phyloP scores from a whole-genome alignment of 2,113 vertebrate species.

The Sminthopsis crassicaudata region DNA sequence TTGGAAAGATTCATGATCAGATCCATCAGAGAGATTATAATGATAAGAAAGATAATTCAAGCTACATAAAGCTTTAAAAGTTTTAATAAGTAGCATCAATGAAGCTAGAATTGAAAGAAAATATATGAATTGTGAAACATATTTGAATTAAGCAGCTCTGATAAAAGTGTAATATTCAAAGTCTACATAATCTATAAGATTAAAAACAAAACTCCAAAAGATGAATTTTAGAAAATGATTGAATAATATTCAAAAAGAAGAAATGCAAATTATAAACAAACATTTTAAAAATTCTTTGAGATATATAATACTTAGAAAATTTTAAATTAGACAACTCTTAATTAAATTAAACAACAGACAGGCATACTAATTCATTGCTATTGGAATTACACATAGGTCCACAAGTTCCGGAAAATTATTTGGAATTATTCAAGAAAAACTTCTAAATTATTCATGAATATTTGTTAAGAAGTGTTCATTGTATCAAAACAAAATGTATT shows the following conservation, averaged over 20 bases:
- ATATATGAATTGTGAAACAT: too few species aligned
- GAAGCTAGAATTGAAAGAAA: too few species aligned
- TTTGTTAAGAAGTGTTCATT: background rate
- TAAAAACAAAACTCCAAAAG: too few species aligned
- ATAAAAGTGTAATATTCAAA: too few species aligned
- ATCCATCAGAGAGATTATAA: too few species aligned
- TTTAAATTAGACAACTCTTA: background rate
- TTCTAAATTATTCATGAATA: background rate
- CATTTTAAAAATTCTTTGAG: background rate
- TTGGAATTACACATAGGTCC: background rate
- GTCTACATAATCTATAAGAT: too few species aligned
- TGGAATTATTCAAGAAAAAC: background rate
- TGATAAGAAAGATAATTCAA: too few species aligned
- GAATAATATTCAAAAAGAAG: background rate
- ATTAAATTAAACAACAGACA: background rate
- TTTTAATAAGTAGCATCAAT: too few species aligned
- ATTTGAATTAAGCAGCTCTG: too few species aligned
- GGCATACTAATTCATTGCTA: background rate
- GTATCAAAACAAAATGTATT: background rate
- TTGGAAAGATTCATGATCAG: too few species aligned
- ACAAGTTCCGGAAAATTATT: background rate
- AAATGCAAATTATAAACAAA: background rate
- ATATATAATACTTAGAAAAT: background rate
- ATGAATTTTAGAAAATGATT: background rate
- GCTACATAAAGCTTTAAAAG: too few species aligned